These are phyloP conservation scores for Cryptoprocta ferox DNA, from an alignment of 2,797 vertebrate genomes.

Conservation along the genomic window DNA sequence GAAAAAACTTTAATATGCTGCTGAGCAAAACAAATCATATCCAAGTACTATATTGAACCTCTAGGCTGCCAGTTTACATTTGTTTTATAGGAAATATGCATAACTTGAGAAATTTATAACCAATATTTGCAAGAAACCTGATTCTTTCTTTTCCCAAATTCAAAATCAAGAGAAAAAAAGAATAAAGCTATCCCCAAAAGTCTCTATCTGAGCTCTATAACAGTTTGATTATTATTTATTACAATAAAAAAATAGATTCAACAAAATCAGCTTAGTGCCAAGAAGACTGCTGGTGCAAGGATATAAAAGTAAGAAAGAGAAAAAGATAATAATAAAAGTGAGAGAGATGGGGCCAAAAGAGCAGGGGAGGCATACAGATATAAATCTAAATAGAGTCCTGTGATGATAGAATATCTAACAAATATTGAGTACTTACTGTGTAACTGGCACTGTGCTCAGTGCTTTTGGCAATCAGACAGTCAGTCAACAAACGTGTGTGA, in stretches of 20 bases:
- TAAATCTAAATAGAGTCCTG: background rate
- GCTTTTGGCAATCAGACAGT: background rate
- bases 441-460: background rate
- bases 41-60: background rate
- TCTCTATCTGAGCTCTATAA: background rate
- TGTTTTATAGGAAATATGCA: background rate
- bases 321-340: background rate
- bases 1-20: background rate
- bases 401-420: background rate
- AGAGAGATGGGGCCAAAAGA: background rate
- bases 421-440: background rate
- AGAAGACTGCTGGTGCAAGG: background rate
- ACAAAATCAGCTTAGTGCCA: background rate
- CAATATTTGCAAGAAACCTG: background rate
- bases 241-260: background rate
- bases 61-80: background rate
- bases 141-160: conserved; percentile 18
- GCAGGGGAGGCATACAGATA: background rate
- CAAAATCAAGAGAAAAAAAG: background rate
- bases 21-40: conserved; percentile 28
- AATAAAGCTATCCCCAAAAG: background rate
- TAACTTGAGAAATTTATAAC: conserved; percentile 13
- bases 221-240: background rate
- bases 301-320: background rate
- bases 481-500: background rate